phyloP scores from a whole-genome alignment of 2,888 invertebrate species.

The Epinotia nisella region DNA sequence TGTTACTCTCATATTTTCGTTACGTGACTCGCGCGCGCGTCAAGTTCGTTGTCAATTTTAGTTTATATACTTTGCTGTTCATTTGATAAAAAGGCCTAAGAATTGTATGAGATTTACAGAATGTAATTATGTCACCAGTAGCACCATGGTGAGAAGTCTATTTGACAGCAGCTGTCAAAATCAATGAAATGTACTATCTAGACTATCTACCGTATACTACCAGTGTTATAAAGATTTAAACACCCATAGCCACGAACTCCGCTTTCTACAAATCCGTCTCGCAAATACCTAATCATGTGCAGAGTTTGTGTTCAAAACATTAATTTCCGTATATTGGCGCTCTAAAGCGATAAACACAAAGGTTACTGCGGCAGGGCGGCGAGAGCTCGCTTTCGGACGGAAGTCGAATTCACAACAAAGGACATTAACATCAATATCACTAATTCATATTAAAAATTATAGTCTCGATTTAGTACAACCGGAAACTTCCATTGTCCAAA shows the following conservation, averaged over 20 bases:
- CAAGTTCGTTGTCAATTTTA: constrained; percentile 26
- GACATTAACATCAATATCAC: constrained; percentile 50
- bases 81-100: constrained; percentile 21
- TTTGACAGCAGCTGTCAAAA: background rate
- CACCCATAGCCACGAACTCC: background rate
- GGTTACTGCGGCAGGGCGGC: constrained; percentile 50
- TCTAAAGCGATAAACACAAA: constrained; percentile 52
- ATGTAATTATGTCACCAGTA: background rate
- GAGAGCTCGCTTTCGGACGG: constrained; percentile 56
- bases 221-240: no score
- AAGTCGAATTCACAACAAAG: constrained; percentile 58
- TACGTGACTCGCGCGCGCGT: constrained; percentile 43
- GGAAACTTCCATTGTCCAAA: constrained; percentile 29
- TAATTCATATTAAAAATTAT: constrained; percentile 43
- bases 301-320: constrained; percentile 46
- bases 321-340: constrained; percentile 55
- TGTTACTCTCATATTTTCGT: constrained; percentile 40
- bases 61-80: constrained; percentile 35
- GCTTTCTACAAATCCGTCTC: background rate
- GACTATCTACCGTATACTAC: no score
- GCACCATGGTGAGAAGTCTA: background rate
- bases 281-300: constrained; percentile 28
- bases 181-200: background rate
- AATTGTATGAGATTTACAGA: background rate
- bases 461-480: constrained; percentile 26